Evolutionary conservation across 2,888 invertebrate species (phyloP).

Genomic region (Eupeodes latifasciatus): DNA sequence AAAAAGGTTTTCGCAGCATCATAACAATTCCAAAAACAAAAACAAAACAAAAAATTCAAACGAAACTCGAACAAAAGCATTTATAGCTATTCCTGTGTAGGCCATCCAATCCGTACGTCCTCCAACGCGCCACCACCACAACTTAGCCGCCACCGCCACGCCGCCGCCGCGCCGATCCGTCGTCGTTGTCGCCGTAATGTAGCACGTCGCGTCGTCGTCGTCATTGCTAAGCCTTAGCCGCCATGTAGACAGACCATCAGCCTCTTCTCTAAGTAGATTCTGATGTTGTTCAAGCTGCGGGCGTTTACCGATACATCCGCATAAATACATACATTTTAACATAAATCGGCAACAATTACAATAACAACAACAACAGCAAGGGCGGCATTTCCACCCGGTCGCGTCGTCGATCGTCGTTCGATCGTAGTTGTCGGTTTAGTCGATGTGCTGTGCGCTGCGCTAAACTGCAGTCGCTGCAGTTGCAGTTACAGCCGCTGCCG

Average conservation of each 20-base stretch:
- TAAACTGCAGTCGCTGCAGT: not conserved
- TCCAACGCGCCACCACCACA: slow-evolving; percentile 3
- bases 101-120: slow-evolving; percentile 33
- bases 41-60: slow-evolving; percentile 52
- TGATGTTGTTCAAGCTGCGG: slow-evolving; percentile 70
- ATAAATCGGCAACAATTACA: slow-evolving; percentile 71
- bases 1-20: slow-evolving; percentile 72
- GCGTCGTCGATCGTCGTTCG: not conserved
- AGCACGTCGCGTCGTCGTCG: no score
- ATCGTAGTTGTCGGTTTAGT: not conserved
- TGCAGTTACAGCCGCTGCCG: slow-evolving; percentile 18
- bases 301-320: slow-evolving; percentile 63
- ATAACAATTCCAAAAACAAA: slow-evolving; percentile 40
- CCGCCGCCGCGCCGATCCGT: no score
- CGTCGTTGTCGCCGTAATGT: no score
- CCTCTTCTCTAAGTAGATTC: slow-evolving; percentile 67
- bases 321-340: slow-evolving; percentile 36
- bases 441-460: not conserved
- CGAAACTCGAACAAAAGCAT: slow-evolving; percentile 63
- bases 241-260: not conserved
- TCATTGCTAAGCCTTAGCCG: not conserved
- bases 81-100: slow-evolving; percentile 61
- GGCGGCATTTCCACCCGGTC: slow-evolving; percentile 51
- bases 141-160: not conserved
- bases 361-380: slow-evolving; percentile 34